Evolutionary conservation across 2,113 vertebrate genomes (phyloP), one percentile per base, ranked within the genome.

Genomic region (Chionomys nivalis): DNA sequence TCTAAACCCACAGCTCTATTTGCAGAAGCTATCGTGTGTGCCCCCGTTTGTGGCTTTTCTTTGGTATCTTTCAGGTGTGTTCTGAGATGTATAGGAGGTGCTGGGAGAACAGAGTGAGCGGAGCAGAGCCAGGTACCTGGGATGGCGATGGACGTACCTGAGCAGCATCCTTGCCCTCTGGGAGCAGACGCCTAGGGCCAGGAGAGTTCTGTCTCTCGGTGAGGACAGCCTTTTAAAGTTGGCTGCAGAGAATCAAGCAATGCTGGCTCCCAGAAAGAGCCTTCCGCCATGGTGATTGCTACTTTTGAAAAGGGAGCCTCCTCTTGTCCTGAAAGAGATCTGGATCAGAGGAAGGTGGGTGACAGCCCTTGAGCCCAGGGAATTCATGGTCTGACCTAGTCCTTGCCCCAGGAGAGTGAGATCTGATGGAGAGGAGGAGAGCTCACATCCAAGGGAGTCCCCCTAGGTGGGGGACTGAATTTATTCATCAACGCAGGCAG

Each of bases 71-170:
- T 55, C 39, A n/a, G 47, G 47, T 77, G 49, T 82, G 61, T 72
- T 26, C 70, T 83, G 70, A 91, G 61, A 8, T 52, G 26, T 8
- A 33, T 16, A 5, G 13, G 39, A 42, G 16, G 28, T 3, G 14
- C 14, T n/a, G 19, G 52, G 16, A 47, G 55, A 79, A 49, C 0
- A 49, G 33, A 66, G 1, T 12, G 31, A 82, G 31, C 28, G 11
- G 63, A 91, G 28, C 44, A 61, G 47, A 89, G 14, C 78, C 49
- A 52, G 61, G 49, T 61, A 28, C 58, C 2, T 13, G n/a, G n/a
- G 4, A 36, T 33, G 7, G 28, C 0, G 7, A 11, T 6, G 12
- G 12, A 44, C 16, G 10, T 23, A 13, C 44, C 1, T 9, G 24
- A 90, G 21, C 66, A 6, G 31, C 61, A 33, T 47, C 7, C 52